Conservation (phyloP, 1,140 invertebrate species). For the silkworm (Bombyx mori) region DNA sequence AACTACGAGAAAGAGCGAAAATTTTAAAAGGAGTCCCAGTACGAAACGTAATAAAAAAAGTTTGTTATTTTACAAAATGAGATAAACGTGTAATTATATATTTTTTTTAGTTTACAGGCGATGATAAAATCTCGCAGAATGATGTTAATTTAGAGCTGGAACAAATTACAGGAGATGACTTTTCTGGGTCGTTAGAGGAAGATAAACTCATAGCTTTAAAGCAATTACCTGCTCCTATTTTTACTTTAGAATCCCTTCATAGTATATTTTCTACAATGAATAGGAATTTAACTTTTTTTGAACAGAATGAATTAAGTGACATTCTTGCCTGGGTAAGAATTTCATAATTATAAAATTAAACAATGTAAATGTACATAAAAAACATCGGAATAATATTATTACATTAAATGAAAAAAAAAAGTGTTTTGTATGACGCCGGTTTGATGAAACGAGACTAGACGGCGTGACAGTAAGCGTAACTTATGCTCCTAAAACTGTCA, state of each 20-base stretch:
- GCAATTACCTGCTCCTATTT: constrained; percentile 49
- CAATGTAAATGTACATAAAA: background rate
- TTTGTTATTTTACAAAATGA: too few species aligned
- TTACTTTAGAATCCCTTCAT: constrained; percentile 38
- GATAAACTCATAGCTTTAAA: constrained; percentile 34
- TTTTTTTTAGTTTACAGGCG: constrained; percentile 24
- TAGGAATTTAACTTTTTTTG: constrained; percentile 30
- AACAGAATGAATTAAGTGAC: constrained; percentile 27
- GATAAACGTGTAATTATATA: constrained; percentile 2
- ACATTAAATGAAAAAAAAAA: background rate
- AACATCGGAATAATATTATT: background rate
- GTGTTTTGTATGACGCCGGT: background rate
- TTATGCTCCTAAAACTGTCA: too few species aligned
- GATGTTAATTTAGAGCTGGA: constrained; percentile 37
- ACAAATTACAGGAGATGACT: constrained; percentile 26
- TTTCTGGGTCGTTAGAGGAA: constrained; percentile 20
- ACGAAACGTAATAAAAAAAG: too few species aligned
- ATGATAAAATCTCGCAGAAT: constrained; percentile 29
- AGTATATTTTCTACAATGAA: constrained; percentile 37
- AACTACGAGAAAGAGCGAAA: too few species aligned
- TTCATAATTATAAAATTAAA: background rate
- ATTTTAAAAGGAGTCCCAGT: too few species aligned
- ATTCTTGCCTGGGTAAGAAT: constrained; percentile 32
- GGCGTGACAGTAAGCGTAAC: too few species aligned
- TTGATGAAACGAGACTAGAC: too few species aligned